phyloP scores from a whole-genome alignment of 2,888 invertebrate species.

The Emmelina monodactyla region DNA sequence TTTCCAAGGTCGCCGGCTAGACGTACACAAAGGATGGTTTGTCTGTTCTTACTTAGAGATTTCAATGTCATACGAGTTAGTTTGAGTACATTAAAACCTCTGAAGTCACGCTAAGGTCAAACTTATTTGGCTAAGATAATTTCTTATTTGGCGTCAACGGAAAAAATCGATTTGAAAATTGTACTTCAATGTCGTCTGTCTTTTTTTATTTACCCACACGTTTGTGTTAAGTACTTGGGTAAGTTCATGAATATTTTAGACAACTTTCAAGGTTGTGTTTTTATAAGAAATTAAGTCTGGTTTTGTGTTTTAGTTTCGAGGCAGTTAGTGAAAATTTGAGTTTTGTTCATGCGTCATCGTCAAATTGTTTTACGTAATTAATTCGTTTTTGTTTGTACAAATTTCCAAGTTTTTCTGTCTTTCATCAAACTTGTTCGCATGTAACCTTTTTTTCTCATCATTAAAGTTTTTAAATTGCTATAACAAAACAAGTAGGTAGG shows the following conservation, averaged over 20 bases:
- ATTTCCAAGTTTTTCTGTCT: too few relatives aligned
- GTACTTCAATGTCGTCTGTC: conserved; percentile 18
- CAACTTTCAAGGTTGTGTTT: not conserved
- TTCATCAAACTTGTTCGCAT: too few relatives aligned
- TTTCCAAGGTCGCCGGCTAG: conserved; percentile 52
- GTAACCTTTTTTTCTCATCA: too few relatives aligned
- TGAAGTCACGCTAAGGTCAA: conserved; percentile 55
- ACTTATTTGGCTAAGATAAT: conserved; percentile 41
- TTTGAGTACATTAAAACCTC: conserved; percentile 25
- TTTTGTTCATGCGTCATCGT: too few relatives aligned
- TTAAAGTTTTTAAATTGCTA: too few relatives aligned
- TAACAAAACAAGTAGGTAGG: too few relatives aligned
- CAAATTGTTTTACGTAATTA: too few relatives aligned
- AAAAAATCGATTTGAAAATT: conserved; percentile 26
- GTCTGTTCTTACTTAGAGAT: conserved; percentile 46
- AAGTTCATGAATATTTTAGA: not conserved
- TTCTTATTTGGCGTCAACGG: conserved; percentile 39
- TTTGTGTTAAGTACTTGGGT: not conserved
- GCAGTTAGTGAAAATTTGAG: too few relatives aligned
- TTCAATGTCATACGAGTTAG: conserved; percentile 53
- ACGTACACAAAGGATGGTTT: conserved; percentile 56
- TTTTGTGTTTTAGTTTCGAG: not conserved
- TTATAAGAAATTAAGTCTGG: not conserved
- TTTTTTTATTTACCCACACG: conserved; percentile 16
- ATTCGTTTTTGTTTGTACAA: conserved; percentile 1